These are phyloP conservation scores for Rhagophthalmus giganteus DNA, from an alignment of 2,888 invertebrate species.

Conservation along the genomic window DNA sequence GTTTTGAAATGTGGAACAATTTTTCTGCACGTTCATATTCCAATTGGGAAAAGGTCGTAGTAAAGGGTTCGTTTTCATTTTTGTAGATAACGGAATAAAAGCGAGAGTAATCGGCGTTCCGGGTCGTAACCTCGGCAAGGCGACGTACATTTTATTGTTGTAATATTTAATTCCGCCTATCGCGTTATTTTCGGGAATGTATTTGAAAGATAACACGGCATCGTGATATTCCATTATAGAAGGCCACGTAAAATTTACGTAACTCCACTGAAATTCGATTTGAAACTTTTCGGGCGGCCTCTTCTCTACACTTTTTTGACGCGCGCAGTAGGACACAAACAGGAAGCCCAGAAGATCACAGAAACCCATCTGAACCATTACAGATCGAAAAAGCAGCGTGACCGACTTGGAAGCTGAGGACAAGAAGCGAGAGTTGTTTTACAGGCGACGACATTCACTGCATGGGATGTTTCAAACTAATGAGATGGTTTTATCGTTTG, in stretches of 20 bases:
- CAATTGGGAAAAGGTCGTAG: constrained; percentile 72
- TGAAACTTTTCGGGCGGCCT: constrained; percentile 56
- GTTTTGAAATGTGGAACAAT: constrained; percentile 68
- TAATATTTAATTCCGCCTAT: constrained; percentile 71
- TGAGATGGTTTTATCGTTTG: constrained; percentile 12
- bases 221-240: constrained; percentile 60
- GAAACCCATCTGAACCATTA: constrained; percentile 23
- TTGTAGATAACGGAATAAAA: constrained; percentile 52
- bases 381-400: not conserved
- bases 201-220: constrained; percentile 61
- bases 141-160: constrained; percentile 67
- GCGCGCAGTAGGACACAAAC: constrained; percentile 37
- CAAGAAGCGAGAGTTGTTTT: constrained; percentile 17
- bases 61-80: constrained; percentile 56
- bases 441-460: constrained; percentile 17
- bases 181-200: constrained; percentile 68
- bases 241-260: constrained; percentile 69
- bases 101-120: constrained; percentile 73
- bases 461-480: constrained; percentile 17
- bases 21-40: constrained; percentile 62
- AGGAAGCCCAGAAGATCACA: constrained; percentile 41
- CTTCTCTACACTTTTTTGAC: constrained; percentile 22
- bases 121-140: constrained; percentile 66
- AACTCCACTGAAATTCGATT: constrained; percentile 71
- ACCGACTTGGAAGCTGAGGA: constrained; percentile 9